A percentile compares a stretch with the other conserved stretches of the same genome.
phyloP scores from a whole-genome alignment of 2,888 invertebrate genomes.

The Orchesellides sinensis region DNA sequence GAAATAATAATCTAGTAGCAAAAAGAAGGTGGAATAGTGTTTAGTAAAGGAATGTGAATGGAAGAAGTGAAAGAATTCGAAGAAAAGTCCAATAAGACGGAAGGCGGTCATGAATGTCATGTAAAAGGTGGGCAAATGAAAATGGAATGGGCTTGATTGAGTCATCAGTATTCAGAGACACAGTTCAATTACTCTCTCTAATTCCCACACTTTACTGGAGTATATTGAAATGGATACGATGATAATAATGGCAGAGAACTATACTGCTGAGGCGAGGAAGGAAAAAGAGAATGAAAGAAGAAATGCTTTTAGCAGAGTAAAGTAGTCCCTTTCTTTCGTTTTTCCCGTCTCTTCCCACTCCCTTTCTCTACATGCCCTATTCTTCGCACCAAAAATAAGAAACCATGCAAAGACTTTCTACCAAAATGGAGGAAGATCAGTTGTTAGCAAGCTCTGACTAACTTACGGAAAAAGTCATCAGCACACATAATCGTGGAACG shows the following conservation, averaged over 20 bases:
- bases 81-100: constrained; percentile 22
- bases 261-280: too few species aligned
- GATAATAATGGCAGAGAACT: constrained; percentile 21
- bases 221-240: constrained; percentile 61
- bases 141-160: constrained; percentile 70
- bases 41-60: background rate
- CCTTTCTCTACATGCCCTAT: constrained; percentile 4
- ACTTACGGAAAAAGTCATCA: background rate
- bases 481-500: background rate
- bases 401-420: background rate
- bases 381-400: background rate
- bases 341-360: constrained; percentile 19
- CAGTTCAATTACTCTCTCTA: constrained; percentile 69
- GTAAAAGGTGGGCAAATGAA: constrained; percentile 65
- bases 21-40: background rate
- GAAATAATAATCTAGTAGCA: constrained; percentile 7
- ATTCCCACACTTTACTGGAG: constrained; percentile 58
- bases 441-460: background rate
- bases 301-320: constrained; percentile 50
- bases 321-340: constrained; percentile 33
- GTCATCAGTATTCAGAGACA: constrained; percentile 71
- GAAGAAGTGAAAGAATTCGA: constrained; percentile 12
- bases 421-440: constrained; percentile 1
- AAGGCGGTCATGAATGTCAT: constrained; percentile 55
- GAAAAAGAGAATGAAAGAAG: constrained; percentile 56